A percentile compares a stretch with the other conserved stretches of the same genome.
Conservation (phyloP, 1,140 invertebrate genomes). For the Pseudomyrmex concolor region DNA sequence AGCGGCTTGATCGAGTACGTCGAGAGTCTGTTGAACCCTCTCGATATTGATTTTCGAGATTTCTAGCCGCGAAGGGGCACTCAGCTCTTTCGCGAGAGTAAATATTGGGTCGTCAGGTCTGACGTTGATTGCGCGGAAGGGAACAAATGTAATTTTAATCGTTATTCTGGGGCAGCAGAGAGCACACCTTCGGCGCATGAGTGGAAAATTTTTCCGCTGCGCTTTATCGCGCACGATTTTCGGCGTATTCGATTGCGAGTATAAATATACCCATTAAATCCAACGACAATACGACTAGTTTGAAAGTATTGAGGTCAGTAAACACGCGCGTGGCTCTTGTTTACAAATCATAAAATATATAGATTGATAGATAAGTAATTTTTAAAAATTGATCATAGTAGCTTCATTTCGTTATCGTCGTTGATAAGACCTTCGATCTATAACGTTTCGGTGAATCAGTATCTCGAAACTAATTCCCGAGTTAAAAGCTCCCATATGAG, state of each 20-base stretch:
- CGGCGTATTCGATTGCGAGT: conserved; percentile 38
- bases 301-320: conserved; percentile 62
- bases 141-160: conserved; percentile 75
- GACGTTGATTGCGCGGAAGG: conserved; percentile 72
- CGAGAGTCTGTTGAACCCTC: conserved; percentile 66
- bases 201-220: conserved; percentile 47
- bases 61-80: conserved; percentile 69
- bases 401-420: conserved; percentile 21
- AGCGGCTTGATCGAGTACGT: conserved; percentile 60
- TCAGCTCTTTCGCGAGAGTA: conserved; percentile 64
- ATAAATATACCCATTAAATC: conserved; percentile 57
- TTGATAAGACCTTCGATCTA: background rate
- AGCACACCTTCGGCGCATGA: conserved; percentile 13
- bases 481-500: background rate
- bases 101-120: conserved; percentile 71
- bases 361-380: conserved; percentile 18
- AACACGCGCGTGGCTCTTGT: conserved; percentile 10
- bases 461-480: conserved; percentile 27
- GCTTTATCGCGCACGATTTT: conserved; percentile 3
- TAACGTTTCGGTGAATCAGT: conserved; percentile 7
- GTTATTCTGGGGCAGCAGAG: conserved; percentile 31
- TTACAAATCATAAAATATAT: conserved; percentile 39
- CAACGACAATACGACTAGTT: conserved; percentile 8
- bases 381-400: conserved; percentile 55
- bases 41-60: conserved; percentile 71